Evolutionary conservation across 2,888 invertebrate species (phyloP).

Genomic region (Cryptus armator): DNA sequence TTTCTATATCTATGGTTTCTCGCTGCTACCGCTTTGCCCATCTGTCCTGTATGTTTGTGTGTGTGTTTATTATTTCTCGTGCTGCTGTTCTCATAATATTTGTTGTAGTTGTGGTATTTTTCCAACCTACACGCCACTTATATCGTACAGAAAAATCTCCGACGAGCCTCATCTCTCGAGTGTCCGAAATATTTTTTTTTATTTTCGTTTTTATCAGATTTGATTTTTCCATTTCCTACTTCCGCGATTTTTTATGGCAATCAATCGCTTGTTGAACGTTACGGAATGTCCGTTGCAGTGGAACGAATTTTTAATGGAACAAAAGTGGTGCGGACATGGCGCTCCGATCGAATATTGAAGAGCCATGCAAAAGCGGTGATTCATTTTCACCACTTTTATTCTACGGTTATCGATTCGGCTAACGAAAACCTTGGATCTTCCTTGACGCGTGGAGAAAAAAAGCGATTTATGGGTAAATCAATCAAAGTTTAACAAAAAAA

Average conservation of each 20-base stretch:
- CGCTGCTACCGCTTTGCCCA: background rate
- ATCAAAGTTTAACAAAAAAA: conserved; percentile 1
- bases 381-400: too few species aligned
- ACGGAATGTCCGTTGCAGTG: background rate
- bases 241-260: conserved; percentile 36
- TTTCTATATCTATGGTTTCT: background rate
- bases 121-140: conserved; percentile 6
- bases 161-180: background rate
- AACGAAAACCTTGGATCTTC: background rate
- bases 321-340: background rate
- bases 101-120: background rate
- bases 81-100: conserved; percentile 6
- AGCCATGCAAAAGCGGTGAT: too few species aligned
- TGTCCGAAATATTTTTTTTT: background rate
- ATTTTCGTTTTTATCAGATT: background rate
- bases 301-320: background rate
- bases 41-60: background rate
- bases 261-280: background rate
- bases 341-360: background rate
- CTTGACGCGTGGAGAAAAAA: background rate
- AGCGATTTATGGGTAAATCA: background rate
- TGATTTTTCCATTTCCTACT: background rate
- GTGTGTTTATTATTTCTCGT: conserved; percentile 3
- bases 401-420: background rate
- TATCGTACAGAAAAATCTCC: background rate